These are phyloP conservation scores for Amphipyra berbera DNA, from an alignment of 2,888 invertebrate genomes.

Conservation along the genomic window DNA sequence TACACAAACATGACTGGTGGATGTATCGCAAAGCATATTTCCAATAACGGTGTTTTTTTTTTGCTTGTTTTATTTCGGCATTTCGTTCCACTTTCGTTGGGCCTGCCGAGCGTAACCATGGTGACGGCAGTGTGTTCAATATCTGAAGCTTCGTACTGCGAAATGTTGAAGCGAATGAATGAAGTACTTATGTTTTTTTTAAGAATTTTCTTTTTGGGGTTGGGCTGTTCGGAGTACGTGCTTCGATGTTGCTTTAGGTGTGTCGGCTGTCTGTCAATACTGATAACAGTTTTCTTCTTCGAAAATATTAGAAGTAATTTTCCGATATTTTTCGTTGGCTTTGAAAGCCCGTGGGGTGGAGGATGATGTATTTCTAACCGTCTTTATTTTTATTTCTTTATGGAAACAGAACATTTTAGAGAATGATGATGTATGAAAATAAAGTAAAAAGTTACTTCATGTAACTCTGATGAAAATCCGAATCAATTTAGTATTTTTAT, in stretches of 20 bases:
- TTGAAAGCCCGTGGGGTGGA: too few relatives aligned
- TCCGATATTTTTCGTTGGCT: too few relatives aligned
- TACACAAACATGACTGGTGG: slow-evolving; percentile 31
- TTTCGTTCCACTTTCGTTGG: slow-evolving; percentile 83
- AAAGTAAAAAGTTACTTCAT: too few relatives aligned
- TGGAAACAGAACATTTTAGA: too few relatives aligned
- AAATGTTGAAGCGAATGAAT: slow-evolving; percentile 44
- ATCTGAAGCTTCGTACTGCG: slow-evolving; percentile 55
- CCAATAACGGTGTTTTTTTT: slow-evolving; percentile 70
- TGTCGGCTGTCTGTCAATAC: slow-evolving; percentile 12
- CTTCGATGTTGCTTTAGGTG: not conserved
- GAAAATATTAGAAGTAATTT: not conserved
- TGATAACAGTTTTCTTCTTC: slow-evolving; percentile 15
- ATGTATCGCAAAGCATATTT: slow-evolving; percentile 59
- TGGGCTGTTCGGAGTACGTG: not conserved
- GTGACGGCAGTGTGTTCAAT: slow-evolving; percentile 78
- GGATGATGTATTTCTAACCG: too few relatives aligned
- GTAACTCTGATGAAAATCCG: too few relatives aligned
- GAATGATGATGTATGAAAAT: too few relatives aligned
- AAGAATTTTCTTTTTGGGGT: slow-evolving; percentile 1
- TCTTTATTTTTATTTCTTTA: too few relatives aligned
- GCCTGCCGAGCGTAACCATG: slow-evolving; percentile 78
- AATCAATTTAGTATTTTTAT: too few relatives aligned
- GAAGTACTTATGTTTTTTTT: slow-evolving; percentile 9
- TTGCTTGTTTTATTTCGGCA: slow-evolving; percentile 71